These are phyloP conservation scores for Scaptomyza reducta DNA, from an alignment of 2,888 invertebrate species.

Conservation along the genomic window DNA sequence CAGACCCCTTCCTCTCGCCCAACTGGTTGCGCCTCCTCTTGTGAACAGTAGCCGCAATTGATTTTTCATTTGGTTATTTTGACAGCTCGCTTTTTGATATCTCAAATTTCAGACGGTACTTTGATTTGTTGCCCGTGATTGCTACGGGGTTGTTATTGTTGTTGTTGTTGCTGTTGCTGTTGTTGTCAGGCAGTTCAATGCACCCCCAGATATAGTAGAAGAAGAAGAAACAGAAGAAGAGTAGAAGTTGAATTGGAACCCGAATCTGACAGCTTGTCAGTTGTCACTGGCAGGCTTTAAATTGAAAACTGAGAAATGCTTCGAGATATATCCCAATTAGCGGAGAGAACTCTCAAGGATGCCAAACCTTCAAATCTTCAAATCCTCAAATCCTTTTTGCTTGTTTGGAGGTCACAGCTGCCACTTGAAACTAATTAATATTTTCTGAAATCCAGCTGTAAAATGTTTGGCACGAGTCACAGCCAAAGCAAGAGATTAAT, in stretches of 20 bases:
- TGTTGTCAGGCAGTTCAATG: constrained; percentile 61
- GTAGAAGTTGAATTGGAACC: constrained; percentile 3
- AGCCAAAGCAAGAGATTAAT: constrained; percentile 70
- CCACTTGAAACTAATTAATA: constrained; percentile 61
- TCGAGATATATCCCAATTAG: constrained; percentile 50
- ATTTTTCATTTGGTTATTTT: constrained; percentile 67
- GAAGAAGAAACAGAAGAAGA: neutral
- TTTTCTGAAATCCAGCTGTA: constrained; percentile 42
- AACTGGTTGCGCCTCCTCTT: neutral
- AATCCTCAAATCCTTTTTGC: constrained; percentile 48
- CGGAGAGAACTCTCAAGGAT: constrained; percentile 7
- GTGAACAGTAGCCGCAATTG: constrained; percentile 40
- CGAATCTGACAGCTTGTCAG: constrained; percentile 61
- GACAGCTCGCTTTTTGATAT: constrained; percentile 71
- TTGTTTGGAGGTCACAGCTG: constrained; percentile 19
- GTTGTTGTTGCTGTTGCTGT: neutral
- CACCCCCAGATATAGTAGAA: constrained; percentile 39
- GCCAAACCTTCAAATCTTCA: constrained; percentile 7
- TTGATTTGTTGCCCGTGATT: constrained; percentile 49
- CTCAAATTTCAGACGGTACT: constrained; percentile 64
- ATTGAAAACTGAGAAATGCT: constrained; percentile 38
- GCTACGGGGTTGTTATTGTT: constrained; percentile 28
- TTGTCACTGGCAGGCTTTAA: constrained; percentile 55
- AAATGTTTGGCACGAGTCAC: constrained; percentile 27
- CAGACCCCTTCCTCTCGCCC: neutral